Evolutionary conservation across 53 echinoderm and acorn worm species (phyloP), one percentile per base, ranked within the genome.

Genomic region (Paracentrotus lividus): DNA sequence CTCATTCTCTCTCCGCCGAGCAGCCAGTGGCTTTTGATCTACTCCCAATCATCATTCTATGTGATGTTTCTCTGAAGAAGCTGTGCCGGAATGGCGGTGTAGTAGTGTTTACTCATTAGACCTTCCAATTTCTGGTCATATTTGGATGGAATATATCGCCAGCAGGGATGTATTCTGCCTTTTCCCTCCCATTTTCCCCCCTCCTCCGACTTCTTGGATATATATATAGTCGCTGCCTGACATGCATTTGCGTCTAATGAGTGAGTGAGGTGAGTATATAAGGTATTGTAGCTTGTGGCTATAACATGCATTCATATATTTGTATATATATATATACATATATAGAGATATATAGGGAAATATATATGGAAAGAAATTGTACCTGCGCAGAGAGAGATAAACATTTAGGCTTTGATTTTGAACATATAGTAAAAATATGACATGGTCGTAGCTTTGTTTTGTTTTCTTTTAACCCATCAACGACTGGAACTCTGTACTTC

Each of bases 121-220:
- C 44, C n/a, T 34, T n/a, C 77, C 81, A 45, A 81, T 81, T 81
- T 47, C 81, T 45, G 44, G 81, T 27, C 81, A 81, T 81, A 81
- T 81, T 81, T 81, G 81, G 81, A 81, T n/a, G 81, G 81, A 7
- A 81, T 81, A 81, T 81, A n/a, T 47, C 81, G 81, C 81, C 81
- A 18, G 81, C 47, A 81, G 81, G 81, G 26, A 81, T 81, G n/a
- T 45, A n/a, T 81, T n/a, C 45, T 47, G 47, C 81, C 47, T 47
- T 45, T 81, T 81, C 1, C 47, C 44, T 81, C 81, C 49, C 8
- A 9, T 81, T 81, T 69, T 81, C n/a, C 8, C 24, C 81, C 47
- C 81, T 21, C 47, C 26, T 45, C 81, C n/a, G n/a, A n/a, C n/a
- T 81, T 47, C 7, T 24, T 81, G 81, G 81, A 77, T 72, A 81